phyloP scores from a whole-genome alignment of 1,140 invertebrate genomes.

The Heliconius hermathena region DNA sequence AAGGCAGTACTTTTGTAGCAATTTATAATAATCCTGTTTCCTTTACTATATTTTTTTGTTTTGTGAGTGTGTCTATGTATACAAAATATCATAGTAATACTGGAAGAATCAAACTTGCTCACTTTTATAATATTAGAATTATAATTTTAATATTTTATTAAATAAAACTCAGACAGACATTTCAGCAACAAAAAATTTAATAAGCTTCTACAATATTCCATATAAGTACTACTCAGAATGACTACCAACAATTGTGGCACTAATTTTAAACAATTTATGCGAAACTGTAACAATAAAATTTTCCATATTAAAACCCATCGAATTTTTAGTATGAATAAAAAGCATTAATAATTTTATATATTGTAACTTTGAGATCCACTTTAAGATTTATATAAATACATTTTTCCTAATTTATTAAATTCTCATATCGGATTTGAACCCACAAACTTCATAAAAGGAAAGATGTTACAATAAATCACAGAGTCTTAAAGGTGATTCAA shows the following conservation, averaged over 20 bases:
- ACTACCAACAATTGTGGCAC: not conserved
- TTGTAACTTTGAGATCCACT: not conserved
- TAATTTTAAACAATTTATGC: conserved; percentile 2
- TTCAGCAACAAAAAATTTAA: conserved; percentile 2
- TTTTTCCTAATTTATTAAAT: not conserved
- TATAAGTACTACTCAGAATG: not conserved
- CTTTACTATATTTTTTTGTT: too few relatives aligned
- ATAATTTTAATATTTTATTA: too few relatives aligned
- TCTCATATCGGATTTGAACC: too few relatives aligned
- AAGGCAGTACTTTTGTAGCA: too few relatives aligned
- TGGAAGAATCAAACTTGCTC: too few relatives aligned
- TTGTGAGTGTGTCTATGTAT: too few relatives aligned
- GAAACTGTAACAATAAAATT: not conserved
- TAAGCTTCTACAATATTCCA: not conserved
- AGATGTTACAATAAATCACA: too few relatives aligned
- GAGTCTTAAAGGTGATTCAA: not conserved
- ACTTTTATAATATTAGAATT: too few relatives aligned
- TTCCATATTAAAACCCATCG: not conserved
- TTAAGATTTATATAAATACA: not conserved
- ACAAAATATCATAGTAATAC: too few relatives aligned
- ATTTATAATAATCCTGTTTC: too few relatives aligned
- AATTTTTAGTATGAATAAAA: conserved; percentile 1
- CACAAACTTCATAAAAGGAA: too few relatives aligned
- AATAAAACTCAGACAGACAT: not conserved
- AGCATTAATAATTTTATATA: not conserved